phyloP scores from a whole-genome alignment of 2,113 vertebrate species.

The Merops nubicus region DNA sequence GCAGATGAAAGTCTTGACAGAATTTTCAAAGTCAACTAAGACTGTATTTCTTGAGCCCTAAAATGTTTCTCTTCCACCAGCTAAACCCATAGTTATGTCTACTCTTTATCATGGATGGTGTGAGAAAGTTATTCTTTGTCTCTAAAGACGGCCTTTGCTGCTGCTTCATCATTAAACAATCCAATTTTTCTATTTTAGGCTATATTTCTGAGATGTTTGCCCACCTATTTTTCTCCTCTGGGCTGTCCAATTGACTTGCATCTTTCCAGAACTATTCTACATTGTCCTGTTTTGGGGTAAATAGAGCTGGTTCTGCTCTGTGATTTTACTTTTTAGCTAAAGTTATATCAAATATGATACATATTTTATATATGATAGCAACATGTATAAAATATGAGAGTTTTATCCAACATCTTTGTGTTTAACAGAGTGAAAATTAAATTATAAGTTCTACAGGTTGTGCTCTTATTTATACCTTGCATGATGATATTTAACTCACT shows the following conservation, averaged over 20 bases:
- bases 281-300: too few species aligned
- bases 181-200: background rate
- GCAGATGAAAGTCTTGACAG: background rate
- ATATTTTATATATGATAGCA: too few species aligned
- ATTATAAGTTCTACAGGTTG: background rate
- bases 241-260: background rate
- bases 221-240: background rate
- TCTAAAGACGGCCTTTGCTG: background rate
- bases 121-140: background rate
- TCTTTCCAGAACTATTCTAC: background rate
- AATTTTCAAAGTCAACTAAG: background rate
- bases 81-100: background rate
- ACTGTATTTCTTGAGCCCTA: background rate
- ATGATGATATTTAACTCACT: background rate
- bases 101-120: fast-evolving
- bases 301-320: too few species aligned
- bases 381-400: background rate
- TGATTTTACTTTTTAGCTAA: too few species aligned
- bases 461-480: background rate
- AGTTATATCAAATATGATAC: too few species aligned
- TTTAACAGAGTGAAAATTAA: background rate
- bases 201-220: background rate
- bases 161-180: background rate
- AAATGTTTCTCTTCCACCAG: background rate
- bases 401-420: background rate